Evolutionary conservation across 2,113 vertebrate species (phyloP), one percentile per base, ranked within the genome.

Genomic region (Epinephelus lanceolatus): DNA sequence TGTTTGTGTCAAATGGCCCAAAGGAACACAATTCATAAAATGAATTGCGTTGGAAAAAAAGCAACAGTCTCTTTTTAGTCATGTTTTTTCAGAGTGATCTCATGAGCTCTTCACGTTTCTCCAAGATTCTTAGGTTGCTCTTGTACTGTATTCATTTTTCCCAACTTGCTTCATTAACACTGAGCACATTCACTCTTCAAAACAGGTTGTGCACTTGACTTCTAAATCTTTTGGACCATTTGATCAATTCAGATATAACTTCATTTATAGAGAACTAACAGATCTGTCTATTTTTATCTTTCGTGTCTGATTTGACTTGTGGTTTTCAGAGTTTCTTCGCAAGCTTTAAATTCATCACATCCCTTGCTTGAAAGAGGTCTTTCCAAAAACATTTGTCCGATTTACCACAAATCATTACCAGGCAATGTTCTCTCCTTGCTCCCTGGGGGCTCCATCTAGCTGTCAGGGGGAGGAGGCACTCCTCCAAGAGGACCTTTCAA

Each of bases 401-500:
- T 87, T 94, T 92, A 93, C 92, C 94, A 94, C 95, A 96, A 95
- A 95, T 95, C 94, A 95, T 95, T 94, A 95, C 79, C 72, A 92
- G 92, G 84, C 84, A 76, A 88, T 85, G 89, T 83, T 94, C 89
- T 93, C 86, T 88, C 72, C 80, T 81, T 56, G 57, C 94, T 87
- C 94, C 95, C 94, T 80, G 89, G 92, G 85, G 95, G 94, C 90
- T 96, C 80, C 85, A 94, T 95, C 93, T 92, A 91, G 92, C 89
- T 91, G 88, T 88, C 87, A 79, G 67, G 72, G 86, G 85, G 85
- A 93, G 89, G 53, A 87, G 17, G 91, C 94, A 70, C 90, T 94
- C 85, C 94, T 90, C 86, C 92, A 94, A 79, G 89, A 96, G 94
- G 92, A 93, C 93, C 94, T 94, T 94, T 95, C 89, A 93, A 25